Percentiles rank a stretch among this genome's conserved stretches.
Conservation (phyloP, 1,140 invertebrate species). For the Chymomyza costata region DNA sequence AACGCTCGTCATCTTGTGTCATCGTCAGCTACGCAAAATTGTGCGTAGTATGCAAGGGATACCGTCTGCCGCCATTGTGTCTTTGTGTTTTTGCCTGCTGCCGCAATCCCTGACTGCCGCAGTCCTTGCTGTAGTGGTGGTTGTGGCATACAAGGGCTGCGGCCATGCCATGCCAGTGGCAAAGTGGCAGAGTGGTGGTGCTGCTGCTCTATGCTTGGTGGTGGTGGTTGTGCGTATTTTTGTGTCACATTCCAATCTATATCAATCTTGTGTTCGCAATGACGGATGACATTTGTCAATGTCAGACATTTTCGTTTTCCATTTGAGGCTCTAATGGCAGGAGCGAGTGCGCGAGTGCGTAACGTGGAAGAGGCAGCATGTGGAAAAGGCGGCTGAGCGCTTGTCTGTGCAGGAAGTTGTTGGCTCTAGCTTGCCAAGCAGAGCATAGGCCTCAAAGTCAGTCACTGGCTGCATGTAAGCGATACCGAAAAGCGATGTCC, state of each 20-base stretch:
- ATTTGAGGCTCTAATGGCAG: conserved; percentile 69
- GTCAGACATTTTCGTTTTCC: conserved; percentile 76
- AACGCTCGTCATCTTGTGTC: conserved; percentile 70
- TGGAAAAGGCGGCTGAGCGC: background rate
- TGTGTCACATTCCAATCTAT: conserved; percentile 76
- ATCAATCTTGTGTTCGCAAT: conserved; percentile 76
- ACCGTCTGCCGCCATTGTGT: conserved; percentile 39
- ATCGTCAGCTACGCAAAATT: conserved; percentile 54
- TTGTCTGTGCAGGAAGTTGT: conserved; percentile 11
- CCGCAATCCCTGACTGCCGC: too few relatives aligned
- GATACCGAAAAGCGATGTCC: conserved; percentile 3
- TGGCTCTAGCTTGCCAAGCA: conserved; percentile 8
- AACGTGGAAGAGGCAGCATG: background rate
- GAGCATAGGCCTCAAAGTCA: conserved; percentile 52
- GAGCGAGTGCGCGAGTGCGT: conserved; percentile 19
- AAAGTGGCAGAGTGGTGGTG: conserved; percentile 24
- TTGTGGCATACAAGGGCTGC: conserved; percentile 20
- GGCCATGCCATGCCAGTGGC: conserved; percentile 18
- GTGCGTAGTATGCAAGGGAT: conserved; percentile 37
- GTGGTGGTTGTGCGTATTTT: conserved; percentile 73
- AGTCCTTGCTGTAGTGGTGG: conserved; percentile 8
- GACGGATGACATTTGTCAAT: conserved; percentile 76
- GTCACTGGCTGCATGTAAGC: conserved; percentile 43
- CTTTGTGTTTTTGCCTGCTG: conserved; percentile 22
- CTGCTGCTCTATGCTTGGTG: too few relatives aligned